Conservation (phyloP, 2,888 invertebrate species). For the Timema cristinae region DNA sequence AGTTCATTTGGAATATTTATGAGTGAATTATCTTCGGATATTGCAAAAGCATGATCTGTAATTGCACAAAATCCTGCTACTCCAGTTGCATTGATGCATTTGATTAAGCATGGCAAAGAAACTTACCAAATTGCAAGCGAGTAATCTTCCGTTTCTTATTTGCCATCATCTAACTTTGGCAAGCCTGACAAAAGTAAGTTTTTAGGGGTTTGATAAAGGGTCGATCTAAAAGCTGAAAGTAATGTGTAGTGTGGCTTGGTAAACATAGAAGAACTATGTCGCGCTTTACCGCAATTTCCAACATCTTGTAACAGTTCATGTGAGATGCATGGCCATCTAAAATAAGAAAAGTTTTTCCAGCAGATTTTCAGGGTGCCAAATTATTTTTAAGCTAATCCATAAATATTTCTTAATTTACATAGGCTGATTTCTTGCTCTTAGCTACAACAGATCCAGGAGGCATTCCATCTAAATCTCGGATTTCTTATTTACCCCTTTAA, state of each 20-base stretch:
- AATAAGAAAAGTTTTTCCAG: constrained; percentile 30
- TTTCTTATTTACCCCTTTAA: constrained; percentile 38
- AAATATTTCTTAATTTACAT: constrained; percentile 34
- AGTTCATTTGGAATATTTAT: neutral
- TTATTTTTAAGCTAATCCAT: constrained; percentile 37
- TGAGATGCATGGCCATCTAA: constrained; percentile 15
- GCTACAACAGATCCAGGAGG: constrained; percentile 1
- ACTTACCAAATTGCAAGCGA: constrained; percentile 8
- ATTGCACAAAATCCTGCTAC: constrained; percentile 8
- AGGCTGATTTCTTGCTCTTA: constrained; percentile 37
- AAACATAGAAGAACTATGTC: constrained; percentile 4
- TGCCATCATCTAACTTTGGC: neutral
- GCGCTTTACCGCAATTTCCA: neutral
- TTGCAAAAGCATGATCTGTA: constrained; percentile 11
- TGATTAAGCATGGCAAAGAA: neutral
- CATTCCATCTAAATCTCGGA: constrained; percentile 34
- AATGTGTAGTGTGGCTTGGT: constrained; percentile 14
- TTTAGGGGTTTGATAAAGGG: constrained; percentile 1
- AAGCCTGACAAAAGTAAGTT: constrained; percentile 10
- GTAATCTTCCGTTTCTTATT: neutral
- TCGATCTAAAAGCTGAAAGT: constrained; percentile 9
- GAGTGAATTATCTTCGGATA: neutral
- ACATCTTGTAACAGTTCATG: constrained; percentile 12
- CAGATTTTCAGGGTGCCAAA: constrained; percentile 38
- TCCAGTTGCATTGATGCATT: constrained; percentile 10